Conservation (phyloP, 1,140 invertebrate species). For the Hetaerina americana region DNA sequence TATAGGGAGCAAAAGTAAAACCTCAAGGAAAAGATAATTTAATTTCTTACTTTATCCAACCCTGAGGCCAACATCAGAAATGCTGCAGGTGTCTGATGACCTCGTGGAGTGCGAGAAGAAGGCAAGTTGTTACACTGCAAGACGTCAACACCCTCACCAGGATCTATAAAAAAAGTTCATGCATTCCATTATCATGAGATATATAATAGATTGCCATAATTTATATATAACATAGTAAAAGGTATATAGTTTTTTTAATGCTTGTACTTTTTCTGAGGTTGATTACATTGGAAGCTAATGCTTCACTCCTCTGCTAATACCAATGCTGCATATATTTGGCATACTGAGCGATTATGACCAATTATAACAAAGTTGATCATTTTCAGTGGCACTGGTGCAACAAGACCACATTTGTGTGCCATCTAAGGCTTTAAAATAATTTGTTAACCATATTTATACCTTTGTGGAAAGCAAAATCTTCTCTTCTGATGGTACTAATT, state of each 20-base stretch:
- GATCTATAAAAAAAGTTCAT: constrained; percentile 22
- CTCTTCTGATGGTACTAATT: constrained; percentile 68
- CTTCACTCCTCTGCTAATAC: too few relatives aligned
- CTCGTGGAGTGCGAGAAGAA: constrained; percentile 53
- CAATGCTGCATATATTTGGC: too few relatives aligned
- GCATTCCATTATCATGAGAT: not conserved
- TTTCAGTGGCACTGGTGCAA: too few relatives aligned
- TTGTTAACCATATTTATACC: too few relatives aligned
- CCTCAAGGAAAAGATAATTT: too few relatives aligned
- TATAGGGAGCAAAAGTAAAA: too few relatives aligned
- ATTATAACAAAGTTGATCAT: too few relatives aligned
- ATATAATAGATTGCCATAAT: not conserved
- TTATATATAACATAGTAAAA: not conserved
- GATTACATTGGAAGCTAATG: too few relatives aligned
- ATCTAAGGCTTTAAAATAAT: too few relatives aligned
- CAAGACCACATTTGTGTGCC: too few relatives aligned
- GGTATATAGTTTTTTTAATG: not conserved
- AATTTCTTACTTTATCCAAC: constrained; percentile 75
- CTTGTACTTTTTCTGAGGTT: too few relatives aligned
- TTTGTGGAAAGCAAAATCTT: constrained; percentile 68
- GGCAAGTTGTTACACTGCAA: constrained; percentile 61
- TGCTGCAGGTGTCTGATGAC: constrained; percentile 79
- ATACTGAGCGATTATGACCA: too few relatives aligned
- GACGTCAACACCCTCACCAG: constrained; percentile 75
- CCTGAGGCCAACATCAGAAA: constrained; percentile 81